Base-by-base conservation (phyloP, 2,888 invertebrate genomes). In the Acheta domesticus region DNA sequence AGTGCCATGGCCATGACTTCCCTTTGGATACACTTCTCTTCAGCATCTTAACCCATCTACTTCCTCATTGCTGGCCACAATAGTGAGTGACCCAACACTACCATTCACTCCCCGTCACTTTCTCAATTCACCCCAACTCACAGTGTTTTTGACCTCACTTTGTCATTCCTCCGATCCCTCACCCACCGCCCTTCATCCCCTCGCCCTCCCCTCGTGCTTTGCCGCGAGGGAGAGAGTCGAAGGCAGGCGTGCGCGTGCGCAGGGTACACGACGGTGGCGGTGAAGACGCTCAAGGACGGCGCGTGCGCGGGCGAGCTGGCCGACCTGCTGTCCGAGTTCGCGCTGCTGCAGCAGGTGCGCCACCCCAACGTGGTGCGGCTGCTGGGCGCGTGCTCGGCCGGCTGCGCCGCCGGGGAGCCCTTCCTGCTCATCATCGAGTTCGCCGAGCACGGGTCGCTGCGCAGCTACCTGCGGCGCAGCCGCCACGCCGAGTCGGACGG, bases 311-410 rank as follows among this genome's bases (percentile, higher is more conserved):
- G 91, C 1, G 94, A 94, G 85, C 89, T 93, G 75, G 90, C 92
- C 82, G 95, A 95, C 83, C 87, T 95, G 76, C 87, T 94, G 76
- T 94, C 94, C 0, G 95, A 95, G 84, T 94, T 93, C 84, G 91
- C 93, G 83, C 88, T 95, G 12, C 87, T 95, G 79, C 94, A 94
- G 86, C 94, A 94, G 84, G 93, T 94, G 2, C 91, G 91, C 20
- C 95, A 95, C 88, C 93, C 93, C 0, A 94, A 95, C 86, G 93
- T 95, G 5, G 93, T 95, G 80, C 90, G 91, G 82, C 88, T 95
- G 2, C 87, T 95, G 11, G 95, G 94, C 0, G 94, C 93, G 12
- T 94, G 93, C 83, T 93, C 93, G 0, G 62, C 14, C 14, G 62
- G 62, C 2, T 62, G 62, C 62, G 87, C 89, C 62, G 94, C 94